A percentile compares a stretch with the other conserved stretches of the same genome.
phyloP scores from a whole-genome alignment of 1,140 invertebrate species.

The Armadillidium nasatum region DNA sequence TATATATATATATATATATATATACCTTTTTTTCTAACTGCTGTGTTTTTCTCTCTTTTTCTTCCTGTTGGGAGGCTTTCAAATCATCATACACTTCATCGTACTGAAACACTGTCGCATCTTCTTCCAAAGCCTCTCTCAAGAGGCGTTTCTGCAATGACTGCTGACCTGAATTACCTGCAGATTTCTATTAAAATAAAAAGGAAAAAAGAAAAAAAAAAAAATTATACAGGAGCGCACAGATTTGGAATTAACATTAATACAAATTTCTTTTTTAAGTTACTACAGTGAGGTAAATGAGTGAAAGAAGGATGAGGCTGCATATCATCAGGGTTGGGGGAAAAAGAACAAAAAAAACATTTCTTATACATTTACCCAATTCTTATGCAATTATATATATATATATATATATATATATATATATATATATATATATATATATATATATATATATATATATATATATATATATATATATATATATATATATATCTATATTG shows the following conservation, averaged over 20 bases:
- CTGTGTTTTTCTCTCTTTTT: neutral
- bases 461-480: too few species aligned
- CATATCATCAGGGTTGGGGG: too few species aligned
- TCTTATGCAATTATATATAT: too few species aligned
- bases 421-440: too few species aligned
- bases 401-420: too few species aligned
- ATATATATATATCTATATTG: too few species aligned
- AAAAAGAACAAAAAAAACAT: too few species aligned
- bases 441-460: too few species aligned
- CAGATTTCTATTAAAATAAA: neutral
- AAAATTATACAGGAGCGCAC: neutral
- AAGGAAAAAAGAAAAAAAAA: neutral
- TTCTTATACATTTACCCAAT: too few species aligned
- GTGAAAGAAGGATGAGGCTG: neutral
- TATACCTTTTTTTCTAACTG: too few species aligned
- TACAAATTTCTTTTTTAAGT: neutral
- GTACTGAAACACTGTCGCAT: conserved; percentile 40
- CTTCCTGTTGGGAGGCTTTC: conserved; percentile 3
- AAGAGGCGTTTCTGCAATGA: conserved; percentile 19
- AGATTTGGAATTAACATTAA: neutral
- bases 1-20: neutral
- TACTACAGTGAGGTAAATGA: neutral
- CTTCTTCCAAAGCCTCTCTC: conserved; percentile 40
- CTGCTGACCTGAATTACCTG: conserved; percentile 17
- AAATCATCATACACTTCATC: conserved; percentile 28